Evolutionary conservation across 37 sponge, comb jelly and placozoan genomes (phyloP).

Genomic region (Cliona cf. orientalis): DNA sequence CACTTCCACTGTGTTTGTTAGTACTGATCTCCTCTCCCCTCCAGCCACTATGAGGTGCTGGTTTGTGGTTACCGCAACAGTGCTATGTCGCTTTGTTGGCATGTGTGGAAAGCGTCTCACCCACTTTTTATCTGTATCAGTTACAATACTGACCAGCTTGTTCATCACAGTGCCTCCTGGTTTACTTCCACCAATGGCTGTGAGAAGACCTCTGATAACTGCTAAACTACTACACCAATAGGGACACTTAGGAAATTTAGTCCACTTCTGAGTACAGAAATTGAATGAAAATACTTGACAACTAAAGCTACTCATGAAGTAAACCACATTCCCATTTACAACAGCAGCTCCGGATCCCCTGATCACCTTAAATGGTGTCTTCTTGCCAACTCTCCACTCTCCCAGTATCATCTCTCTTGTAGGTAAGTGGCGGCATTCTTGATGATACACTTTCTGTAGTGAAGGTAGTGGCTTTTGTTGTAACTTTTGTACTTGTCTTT

Average conservation of each 20-base stretch:
- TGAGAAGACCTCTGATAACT: neutral
- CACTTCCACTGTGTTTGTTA: slow-evolving; percentile 7
- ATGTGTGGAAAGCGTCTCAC: slow-evolving; percentile 26
- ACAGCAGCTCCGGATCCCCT: neutral
- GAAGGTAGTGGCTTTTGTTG: too few species aligned
- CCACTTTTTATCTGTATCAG: neutral
- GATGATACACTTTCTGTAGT: too few species aligned
- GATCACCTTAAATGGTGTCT: too few species aligned
- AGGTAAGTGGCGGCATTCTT: too few species aligned
- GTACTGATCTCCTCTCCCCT: neutral
- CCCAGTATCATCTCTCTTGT: too few species aligned
- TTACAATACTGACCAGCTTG: neutral
- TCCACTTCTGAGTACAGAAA: slow-evolving; percentile 2
- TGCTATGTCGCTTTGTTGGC: neutral
- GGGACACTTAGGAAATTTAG: slow-evolving; percentile 17
- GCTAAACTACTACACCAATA: neutral
- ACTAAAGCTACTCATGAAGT: neutral
- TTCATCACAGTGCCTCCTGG: neutral
- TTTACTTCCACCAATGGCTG: slow-evolving; percentile 24
- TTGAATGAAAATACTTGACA: slow-evolving; percentile 8
- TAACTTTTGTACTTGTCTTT: too few species aligned
- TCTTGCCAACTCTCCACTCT: too few species aligned
- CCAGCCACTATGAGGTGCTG: slow-evolving; percentile 24
- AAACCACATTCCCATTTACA: neutral
- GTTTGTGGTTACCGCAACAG: neutral